Conservation (phyloP, 1,140 invertebrate genomes). For the Tyrophagus putrescentiae region DNA sequence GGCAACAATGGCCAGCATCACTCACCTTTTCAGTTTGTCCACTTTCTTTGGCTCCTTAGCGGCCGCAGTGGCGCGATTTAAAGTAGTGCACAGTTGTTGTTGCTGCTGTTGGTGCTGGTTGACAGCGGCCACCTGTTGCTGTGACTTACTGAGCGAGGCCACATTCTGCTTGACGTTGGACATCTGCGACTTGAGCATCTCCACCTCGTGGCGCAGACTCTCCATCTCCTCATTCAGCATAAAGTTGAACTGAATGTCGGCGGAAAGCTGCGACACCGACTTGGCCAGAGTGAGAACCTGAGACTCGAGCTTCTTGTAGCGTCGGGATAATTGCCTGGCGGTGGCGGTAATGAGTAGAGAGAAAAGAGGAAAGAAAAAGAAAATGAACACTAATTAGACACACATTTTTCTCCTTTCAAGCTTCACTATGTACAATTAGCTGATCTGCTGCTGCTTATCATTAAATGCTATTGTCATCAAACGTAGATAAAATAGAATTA, state of each 20-base stretch:
- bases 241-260: slow-evolving; percentile 78
- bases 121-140: neutral
- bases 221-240: slow-evolving; percentile 79
- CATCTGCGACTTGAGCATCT: slow-evolving; percentile 50
- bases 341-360: no score
- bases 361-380: slow-evolving; percentile 21
- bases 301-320: slow-evolving; percentile 74
- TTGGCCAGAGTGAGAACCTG: slow-evolving; percentile 78
- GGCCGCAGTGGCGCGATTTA: neutral
- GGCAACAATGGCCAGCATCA: no score
- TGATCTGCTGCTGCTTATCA: neutral
- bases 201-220: slow-evolving; percentile 63
- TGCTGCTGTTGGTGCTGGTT: neutral
- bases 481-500: neutral
- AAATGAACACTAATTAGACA: no score
- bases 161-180: slow-evolving; percentile 24
- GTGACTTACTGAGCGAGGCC: neutral
- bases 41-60: slow-evolving; percentile 11
- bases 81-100: neutral
- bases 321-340: slow-evolving; percentile 60
- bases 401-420: neutral
- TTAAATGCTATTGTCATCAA: neutral
- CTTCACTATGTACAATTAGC: neutral
- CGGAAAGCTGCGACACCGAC: slow-evolving; percentile 79
- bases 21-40: slow-evolving; percentile 4